Conservation (phyloP, 2,113 vertebrate genomes). For the Calyptommatus sinebrachiatus region DNA sequence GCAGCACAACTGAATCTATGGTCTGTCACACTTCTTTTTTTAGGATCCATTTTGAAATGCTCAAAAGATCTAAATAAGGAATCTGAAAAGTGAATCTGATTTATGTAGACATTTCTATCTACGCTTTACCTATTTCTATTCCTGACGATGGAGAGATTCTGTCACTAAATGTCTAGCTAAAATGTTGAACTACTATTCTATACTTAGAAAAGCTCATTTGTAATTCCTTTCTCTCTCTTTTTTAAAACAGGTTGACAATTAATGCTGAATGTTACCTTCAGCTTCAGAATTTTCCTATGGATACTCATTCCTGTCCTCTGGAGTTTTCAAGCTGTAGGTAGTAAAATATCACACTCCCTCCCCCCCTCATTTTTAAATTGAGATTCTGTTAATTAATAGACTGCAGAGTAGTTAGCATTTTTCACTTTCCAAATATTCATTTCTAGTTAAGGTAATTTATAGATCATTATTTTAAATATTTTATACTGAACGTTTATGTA, state of each 20-base stretch:
- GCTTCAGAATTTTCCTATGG: slow-evolving; percentile 99
- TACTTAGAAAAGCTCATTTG: neutral
- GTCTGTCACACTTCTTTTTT: too few relatives aligned
- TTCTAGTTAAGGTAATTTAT: slow-evolving; percentile 18
- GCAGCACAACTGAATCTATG: too few relatives aligned
- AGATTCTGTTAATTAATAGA: slow-evolving; percentile 15
- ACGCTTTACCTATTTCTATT: too few relatives aligned
- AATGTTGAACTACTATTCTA: slow-evolving; percentile 19
- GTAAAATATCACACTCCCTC: slow-evolving; percentile 44
- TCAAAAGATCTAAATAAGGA: too few relatives aligned
- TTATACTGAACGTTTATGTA: neutral
- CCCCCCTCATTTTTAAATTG: neutral
- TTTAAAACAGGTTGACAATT: slow-evolving; percentile 91
- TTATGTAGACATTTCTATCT: too few relatives aligned
- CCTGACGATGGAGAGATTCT: neutral
- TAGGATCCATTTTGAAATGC: too few relatives aligned
- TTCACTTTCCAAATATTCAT: neutral
- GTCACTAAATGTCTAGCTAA: neutral
- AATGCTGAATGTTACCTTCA: slow-evolving; percentile 99
- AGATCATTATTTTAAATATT: neutral
- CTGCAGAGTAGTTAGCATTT: slow-evolving; percentile 3
- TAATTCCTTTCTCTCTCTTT: neutral
- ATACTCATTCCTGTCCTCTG: slow-evolving; percentile 96
- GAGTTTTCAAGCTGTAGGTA: slow-evolving; percentile 99
- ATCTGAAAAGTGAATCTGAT: too few relatives aligned